phyloP scores from a whole-genome alignment of 2,113 vertebrate species.

The Felis catus region DNA sequence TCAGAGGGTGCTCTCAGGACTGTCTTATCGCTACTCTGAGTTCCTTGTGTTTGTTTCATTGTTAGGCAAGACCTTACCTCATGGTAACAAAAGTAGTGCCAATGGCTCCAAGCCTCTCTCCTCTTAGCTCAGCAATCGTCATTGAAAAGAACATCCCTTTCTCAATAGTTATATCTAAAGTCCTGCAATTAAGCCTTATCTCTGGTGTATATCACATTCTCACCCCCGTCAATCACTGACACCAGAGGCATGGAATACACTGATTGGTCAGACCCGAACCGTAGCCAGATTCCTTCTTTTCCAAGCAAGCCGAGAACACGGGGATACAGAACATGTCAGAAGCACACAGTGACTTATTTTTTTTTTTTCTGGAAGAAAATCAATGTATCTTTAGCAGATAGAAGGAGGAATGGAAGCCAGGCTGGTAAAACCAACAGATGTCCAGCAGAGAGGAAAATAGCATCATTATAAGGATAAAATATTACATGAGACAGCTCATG shows the following conservation, averaged over 20 bases:
- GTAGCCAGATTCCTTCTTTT: not conserved
- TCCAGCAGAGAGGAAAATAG: not conserved
- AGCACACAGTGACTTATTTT: not conserved
- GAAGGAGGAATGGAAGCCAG: not conserved
- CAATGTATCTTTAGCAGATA: not conserved
- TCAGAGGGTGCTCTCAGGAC: not conserved
- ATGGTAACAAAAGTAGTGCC: not conserved
- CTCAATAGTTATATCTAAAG: not conserved
- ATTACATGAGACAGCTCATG: not conserved
- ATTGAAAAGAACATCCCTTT: not conserved
- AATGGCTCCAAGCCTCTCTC: not conserved
- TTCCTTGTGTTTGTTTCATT: not conserved
- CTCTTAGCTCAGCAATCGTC: not conserved
- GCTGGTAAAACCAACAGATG: not conserved
- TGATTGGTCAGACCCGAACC: not conserved
- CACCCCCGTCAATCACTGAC: not conserved
- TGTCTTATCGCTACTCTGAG: not conserved
- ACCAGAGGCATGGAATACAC: not conserved
- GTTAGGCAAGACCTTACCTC: not conserved
- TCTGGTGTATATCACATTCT: rapidly evolving
- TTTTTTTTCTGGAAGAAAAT: not conserved
- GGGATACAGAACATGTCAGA: not conserved
- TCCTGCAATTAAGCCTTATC: not conserved
- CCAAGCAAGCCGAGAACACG: not conserved
- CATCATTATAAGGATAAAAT: not conserved